A percentile compares a stretch with the other conserved stretches of the same genome.
These are phyloP conservation scores for Zingel zingel DNA, from an alignment of 2,113 vertebrate genomes.

Conservation along the genomic window DNA sequence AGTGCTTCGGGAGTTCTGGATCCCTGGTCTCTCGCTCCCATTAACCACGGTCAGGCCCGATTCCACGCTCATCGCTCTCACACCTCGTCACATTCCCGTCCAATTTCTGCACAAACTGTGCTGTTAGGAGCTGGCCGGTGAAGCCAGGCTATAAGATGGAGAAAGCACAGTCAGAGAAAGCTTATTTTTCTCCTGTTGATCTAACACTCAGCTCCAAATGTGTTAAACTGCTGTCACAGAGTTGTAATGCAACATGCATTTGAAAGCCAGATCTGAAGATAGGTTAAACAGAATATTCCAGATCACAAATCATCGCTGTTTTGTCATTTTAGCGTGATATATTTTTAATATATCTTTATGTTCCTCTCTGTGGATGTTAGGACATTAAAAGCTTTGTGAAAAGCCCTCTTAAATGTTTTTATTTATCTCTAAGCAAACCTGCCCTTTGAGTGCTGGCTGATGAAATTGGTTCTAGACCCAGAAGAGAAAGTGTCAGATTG, in stretches of 20 bases:
- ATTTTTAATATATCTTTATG: constrained; percentile 28
- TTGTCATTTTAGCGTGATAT: constrained; percentile 19
- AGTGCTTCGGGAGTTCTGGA: constrained; percentile 57
- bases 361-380: constrained; percentile 23
- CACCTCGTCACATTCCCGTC: constrained; percentile 57
- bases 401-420: constrained; percentile 28
- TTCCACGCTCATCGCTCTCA: constrained; percentile 61
- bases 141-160: background rate
- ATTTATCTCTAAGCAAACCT: constrained; percentile 1
- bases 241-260: background rate
- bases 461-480: background rate
- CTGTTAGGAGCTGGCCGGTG: background rate
- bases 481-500: background rate
- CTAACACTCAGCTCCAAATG: background rate
- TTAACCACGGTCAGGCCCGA: constrained; percentile 58
- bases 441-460: constrained; percentile 16
- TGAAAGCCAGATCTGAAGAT: constrained; percentile 8
- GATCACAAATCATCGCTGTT: constrained; percentile 31
- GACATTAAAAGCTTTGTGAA: constrained; percentile 38
- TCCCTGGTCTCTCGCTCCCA: constrained; percentile 39
- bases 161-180: constrained; percentile 9
- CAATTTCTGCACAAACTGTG: background rate
- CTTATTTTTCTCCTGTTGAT: constrained; percentile 14
- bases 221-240: constrained; percentile 26
- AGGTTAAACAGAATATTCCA: constrained; percentile 19